Evolutionary conservation across 2,888 invertebrate genomes (phyloP).

Genomic region (Synergus umbraculus): DNA sequence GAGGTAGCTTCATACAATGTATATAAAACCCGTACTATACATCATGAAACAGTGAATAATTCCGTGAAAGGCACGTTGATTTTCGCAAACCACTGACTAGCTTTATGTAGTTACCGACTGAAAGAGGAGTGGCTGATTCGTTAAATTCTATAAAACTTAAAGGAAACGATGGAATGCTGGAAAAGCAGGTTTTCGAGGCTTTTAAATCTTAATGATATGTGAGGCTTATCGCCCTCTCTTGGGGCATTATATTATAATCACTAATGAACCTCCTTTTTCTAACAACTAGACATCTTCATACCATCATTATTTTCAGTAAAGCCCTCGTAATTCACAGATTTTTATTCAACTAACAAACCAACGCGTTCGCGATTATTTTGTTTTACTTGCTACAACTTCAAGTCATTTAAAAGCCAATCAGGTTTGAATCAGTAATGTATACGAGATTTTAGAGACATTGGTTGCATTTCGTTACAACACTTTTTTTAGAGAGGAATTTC

Average conservation of each 20-base stretch:
- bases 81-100: neutral
- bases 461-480: too few species aligned
- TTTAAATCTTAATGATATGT: neutral
- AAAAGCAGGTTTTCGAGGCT: neutral
- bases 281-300: neutral
- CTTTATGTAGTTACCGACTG: conserved; percentile 1
- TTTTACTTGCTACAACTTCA: too few species aligned
- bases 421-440: too few species aligned
- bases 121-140: conserved; percentile 10
- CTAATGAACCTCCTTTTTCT: neutral
- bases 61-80: conserved; percentile 34
- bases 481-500: too few species aligned
- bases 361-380: too few species aligned
- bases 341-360: too few species aligned
- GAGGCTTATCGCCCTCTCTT: neutral
- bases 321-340: too few species aligned
- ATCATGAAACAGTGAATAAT: conserved; percentile 23
- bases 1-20: conserved; percentile 25
- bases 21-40: conserved; percentile 32
- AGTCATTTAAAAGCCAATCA: too few species aligned
- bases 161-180: neutral
- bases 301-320: too few species aligned
- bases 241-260: neutral
- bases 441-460: too few species aligned
- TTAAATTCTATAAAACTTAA: conserved; percentile 13